Evolutionary conservation across 2,797 vertebrate genomes (phyloP).

Genomic region (Hippocampus kuda): DNA sequence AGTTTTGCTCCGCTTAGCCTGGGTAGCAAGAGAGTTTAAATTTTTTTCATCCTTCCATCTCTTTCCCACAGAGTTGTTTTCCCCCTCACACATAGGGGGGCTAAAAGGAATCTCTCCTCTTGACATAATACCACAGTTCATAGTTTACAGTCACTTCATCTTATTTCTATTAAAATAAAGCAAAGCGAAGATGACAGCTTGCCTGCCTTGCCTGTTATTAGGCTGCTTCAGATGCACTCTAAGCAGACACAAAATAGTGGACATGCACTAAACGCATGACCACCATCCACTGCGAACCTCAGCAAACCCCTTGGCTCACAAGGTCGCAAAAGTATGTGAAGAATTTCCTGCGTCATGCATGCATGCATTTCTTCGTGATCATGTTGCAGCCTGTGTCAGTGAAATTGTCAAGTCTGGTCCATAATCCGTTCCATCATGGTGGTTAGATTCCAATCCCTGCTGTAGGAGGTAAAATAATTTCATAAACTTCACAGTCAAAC

Average conservation of each 20-base stretch:
- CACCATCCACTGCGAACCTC: conserved; percentile 21
- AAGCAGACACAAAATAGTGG: conserved; percentile 22
- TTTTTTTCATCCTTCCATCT: conserved; percentile 9
- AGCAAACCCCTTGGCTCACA: conserved; percentile 32
- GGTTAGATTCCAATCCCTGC: not conserved
- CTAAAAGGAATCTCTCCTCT: conserved; percentile 4
- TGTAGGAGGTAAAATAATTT: not conserved
- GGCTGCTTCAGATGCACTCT: conserved; percentile 27
- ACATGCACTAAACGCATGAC: conserved; percentile 8
- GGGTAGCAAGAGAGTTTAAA: conserved; percentile 16
- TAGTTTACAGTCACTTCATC: conserved; percentile 35
- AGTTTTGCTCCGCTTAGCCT: conserved; percentile 23
- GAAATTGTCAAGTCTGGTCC: not conserved
- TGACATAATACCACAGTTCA: conserved; percentile 36
- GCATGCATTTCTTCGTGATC: conserved; percentile 2
- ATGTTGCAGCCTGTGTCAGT: conserved; percentile 2
- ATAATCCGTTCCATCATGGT: not conserved
- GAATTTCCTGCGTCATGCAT: conserved; percentile 38
- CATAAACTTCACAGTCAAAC: not conserved
- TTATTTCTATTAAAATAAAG: conserved; percentile 34
- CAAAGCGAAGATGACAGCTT: conserved; percentile 40
- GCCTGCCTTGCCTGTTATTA: conserved; percentile 10
- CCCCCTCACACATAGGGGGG: not conserved
- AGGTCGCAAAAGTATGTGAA: conserved; percentile 38
- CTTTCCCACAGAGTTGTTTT: not conserved